Conservation (phyloP, 2,113 vertebrate species). For the Saccopteryx bilineata region DNA sequence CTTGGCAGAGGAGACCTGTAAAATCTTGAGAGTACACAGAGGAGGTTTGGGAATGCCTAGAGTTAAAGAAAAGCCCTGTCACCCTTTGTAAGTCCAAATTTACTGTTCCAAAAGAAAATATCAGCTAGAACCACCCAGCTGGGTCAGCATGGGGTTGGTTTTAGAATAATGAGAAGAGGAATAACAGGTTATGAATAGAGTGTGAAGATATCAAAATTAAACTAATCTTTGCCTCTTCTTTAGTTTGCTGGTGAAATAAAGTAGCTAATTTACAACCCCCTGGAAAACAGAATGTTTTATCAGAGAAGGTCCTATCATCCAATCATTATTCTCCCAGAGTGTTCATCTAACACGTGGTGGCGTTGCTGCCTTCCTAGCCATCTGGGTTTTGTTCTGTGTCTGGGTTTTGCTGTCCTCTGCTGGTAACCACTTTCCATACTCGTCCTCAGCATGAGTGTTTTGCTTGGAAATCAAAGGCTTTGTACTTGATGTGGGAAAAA, state of each 20-base stretch:
- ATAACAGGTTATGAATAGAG: neutral
- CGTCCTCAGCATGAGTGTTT: neutral
- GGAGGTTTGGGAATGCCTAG: neutral
- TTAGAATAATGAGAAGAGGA: slow-evolving; percentile 6
- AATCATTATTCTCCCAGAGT: neutral
- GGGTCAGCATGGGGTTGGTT: slow-evolving; percentile 22
- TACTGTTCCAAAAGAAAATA: neutral
- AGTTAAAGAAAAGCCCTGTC: neutral
- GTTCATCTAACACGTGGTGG: neutral
- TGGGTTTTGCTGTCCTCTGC: slow-evolving; percentile 75
- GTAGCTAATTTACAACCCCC: neutral
- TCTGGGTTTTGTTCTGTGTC: neutral
- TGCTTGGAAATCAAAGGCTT: neutral
- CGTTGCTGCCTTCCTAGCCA: accelerated
- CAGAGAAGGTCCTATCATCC: neutral
- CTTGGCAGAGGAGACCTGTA: neutral
- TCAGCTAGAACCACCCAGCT: neutral
- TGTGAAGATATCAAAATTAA: slow-evolving; percentile 19
- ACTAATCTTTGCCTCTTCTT: neutral
- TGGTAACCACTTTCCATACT: neutral
- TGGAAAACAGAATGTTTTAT: neutral
- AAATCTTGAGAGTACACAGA: neutral
- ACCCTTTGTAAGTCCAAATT: neutral
- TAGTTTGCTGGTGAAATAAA: slow-evolving; percentile 30
- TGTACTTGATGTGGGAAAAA: neutral